These are phyloP conservation scores for Bradypodion ventrale DNA, from an alignment of 2,797 vertebrate species.

Conservation along the genomic window DNA sequence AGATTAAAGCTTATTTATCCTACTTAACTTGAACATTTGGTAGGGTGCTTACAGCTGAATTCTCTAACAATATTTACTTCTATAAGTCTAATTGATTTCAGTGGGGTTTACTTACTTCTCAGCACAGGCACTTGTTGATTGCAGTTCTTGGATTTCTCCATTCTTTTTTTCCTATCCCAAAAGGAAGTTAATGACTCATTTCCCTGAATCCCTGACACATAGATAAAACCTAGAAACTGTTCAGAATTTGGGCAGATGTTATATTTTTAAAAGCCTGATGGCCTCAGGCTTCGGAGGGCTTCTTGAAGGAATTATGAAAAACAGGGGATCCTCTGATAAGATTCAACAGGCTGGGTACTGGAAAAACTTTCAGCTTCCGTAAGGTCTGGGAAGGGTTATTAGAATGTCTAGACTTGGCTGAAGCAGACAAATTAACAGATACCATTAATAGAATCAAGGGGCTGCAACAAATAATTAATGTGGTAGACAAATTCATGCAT, in stretches of 20 bases:
- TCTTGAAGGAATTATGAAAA: not conserved
- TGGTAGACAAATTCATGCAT: not conserved
- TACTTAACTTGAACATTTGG: conserved; percentile 68
- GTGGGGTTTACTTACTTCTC: not conserved
- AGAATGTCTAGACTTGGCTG: not conserved
- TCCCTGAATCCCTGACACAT: not conserved
- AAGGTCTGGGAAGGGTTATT: not conserved
- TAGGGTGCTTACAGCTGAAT: conserved; percentile 26
- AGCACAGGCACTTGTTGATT: not conserved
- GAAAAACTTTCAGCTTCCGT: not conserved
- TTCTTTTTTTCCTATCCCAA: not conserved
- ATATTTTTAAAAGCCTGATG: not conserved
- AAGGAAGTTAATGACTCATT: not conserved
- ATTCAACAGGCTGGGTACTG: not conserved
- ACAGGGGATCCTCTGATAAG: not conserved
- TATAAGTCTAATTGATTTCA: not conserved
- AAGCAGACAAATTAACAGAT: not conserved
- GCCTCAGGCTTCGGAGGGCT: not conserved
- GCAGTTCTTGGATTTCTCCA: not conserved
- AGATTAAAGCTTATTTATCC: conserved; percentile 73
- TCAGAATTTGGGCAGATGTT: fast-evolving
- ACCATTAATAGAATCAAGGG: not conserved
- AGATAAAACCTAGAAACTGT: fast-evolving
- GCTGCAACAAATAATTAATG: not conserved
- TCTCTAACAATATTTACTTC: not conserved